phyloP scores from a whole-genome alignment of 2,888 invertebrate genomes.

The Ochropacha duplaris region DNA sequence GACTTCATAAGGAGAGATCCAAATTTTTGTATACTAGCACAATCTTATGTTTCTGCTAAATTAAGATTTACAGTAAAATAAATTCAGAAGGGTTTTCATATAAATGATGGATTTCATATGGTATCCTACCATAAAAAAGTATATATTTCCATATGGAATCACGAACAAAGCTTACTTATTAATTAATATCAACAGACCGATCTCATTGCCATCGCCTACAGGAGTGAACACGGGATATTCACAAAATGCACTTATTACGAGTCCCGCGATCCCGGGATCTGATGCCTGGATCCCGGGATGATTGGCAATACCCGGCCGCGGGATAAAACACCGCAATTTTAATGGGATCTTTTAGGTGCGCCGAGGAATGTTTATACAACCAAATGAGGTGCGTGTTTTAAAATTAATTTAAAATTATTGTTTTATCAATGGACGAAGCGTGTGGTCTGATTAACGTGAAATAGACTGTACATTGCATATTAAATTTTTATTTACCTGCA shows the following conservation, averaged over 20 bases:
- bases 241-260: slow-evolving; percentile 48
- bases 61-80: too few relatives aligned
- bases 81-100: too few relatives aligned
- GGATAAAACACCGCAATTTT: slow-evolving; percentile 58
- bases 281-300: slow-evolving; percentile 56
- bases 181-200: not conserved
- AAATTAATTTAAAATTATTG: not conserved
- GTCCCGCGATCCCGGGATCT: slow-evolving; percentile 55
- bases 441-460: too few relatives aligned
- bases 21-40: too few relatives aligned
- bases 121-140: too few relatives aligned
- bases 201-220: slow-evolving; percentile 6
- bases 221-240: slow-evolving; percentile 24
- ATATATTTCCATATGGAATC: too few relatives aligned
- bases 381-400: slow-evolving; percentile 13
- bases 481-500: too few relatives aligned
- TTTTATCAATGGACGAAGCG: not conserved
- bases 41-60: too few relatives aligned
- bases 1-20: too few relatives aligned
- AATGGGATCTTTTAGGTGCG: slow-evolving; percentile 43
- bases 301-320: slow-evolving; percentile 63
- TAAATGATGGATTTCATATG: too few relatives aligned
- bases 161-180: not conserved
- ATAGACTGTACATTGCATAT: too few relatives aligned
- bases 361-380: slow-evolving; percentile 8